These are phyloP conservation scores for Cataglyphis albicans DNA, from an alignment of 2,888 invertebrate species.

Conservation along the genomic window DNA sequence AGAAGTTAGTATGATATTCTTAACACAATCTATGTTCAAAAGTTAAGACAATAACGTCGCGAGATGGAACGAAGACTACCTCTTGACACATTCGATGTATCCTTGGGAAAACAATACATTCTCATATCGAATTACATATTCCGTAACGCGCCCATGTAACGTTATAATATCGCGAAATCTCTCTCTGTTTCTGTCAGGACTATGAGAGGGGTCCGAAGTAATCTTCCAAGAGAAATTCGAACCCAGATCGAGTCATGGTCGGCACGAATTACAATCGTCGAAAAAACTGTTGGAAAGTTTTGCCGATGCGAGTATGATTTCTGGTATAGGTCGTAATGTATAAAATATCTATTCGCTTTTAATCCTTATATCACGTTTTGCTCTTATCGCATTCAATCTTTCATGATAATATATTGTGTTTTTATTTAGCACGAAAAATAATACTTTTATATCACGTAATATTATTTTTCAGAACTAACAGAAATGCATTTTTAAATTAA, in stretches of 20 bases:
- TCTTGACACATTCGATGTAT: conserved; percentile 41
- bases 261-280: conserved; percentile 42
- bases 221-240: conserved; percentile 74
- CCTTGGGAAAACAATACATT: conserved; percentile 45
- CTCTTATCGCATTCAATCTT: conserved; percentile 15
- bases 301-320: conserved; percentile 22
- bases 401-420: neutral
- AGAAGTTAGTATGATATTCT: neutral
- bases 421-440: neutral
- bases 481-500: neutral
- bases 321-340: neutral
- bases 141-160: conserved; percentile 51
- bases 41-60: conserved; percentile 4
- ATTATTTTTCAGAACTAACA: neutral
- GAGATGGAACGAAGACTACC: neutral
- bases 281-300: conserved; percentile 23
- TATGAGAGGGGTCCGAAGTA: conserved; percentile 68
- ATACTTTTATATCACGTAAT: neutral
- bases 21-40: neutral
- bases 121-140: conserved; percentile 76
- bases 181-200: conserved; percentile 43
- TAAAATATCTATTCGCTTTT: conserved; percentile 12
- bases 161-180: conserved; percentile 43
- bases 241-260: conserved; percentile 43
- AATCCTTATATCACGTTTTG: neutral